phyloP scores from a whole-genome alignment of 2,888 invertebrate species.

The Athrips mouffetella region DNA sequence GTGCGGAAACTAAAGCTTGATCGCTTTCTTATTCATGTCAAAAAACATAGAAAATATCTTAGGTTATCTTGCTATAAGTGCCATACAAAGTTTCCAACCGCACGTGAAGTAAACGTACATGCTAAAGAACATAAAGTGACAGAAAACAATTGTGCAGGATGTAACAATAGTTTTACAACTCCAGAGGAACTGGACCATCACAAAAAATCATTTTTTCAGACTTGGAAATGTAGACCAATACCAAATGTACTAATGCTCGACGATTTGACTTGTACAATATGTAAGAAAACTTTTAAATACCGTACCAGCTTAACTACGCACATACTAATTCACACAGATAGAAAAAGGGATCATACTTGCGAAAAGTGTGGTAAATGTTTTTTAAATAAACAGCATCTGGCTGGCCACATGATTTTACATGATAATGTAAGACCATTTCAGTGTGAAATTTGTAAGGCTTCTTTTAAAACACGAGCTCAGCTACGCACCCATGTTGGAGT shows the following conservation, averaged over 20 bases:
- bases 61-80: conserved; percentile 66
- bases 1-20: conserved; percentile 44
- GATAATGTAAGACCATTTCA: conserved; percentile 47
- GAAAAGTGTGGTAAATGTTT: conserved; percentile 34
- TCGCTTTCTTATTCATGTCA: conserved; percentile 70
- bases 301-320: conserved; percentile 62
- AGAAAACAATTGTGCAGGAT: conserved; percentile 46
- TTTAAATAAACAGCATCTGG: conserved; percentile 38
- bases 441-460: conserved; percentile 55
- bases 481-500: conserved; percentile 44
- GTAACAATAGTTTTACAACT: conserved; percentile 42
- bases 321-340: conserved; percentile 75
- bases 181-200: conserved; percentile 43
- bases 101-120: conserved; percentile 34
- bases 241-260: conserved; percentile 32
- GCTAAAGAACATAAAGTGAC: conserved; percentile 33
- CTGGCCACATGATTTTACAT: conserved; percentile 46
- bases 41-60: conserved; percentile 77
- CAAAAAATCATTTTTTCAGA: conserved; percentile 36
- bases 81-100: conserved; percentile 35
- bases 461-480: conserved; percentile 43
- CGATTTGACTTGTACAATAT: conserved; percentile 45
- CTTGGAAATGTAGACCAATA: conserved; percentile 33
- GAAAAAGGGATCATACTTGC: conserved; percentile 51
- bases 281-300: conserved; percentile 49